These are phyloP conservation scores for Fistularia tabacaria DNA, from an alignment of 2,797 vertebrate species.

Conservation along the genomic window DNA sequence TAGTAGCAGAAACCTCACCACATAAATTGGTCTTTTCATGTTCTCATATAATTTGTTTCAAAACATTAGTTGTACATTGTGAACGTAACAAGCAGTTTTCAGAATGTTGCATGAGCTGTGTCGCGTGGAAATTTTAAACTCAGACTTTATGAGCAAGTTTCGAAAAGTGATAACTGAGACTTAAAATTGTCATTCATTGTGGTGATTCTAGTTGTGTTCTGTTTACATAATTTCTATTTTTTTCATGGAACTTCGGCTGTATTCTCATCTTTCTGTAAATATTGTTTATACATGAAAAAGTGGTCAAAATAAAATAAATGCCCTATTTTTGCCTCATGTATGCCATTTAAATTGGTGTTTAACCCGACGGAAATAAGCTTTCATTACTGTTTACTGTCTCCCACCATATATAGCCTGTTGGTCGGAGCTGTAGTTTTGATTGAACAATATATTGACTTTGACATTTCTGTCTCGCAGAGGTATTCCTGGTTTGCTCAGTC, in stretches of 20 bases:
- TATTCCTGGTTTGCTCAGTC: conserved; percentile 58
- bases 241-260: conserved; percentile 39
- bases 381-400: neutral
- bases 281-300: conserved; percentile 67
- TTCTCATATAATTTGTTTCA: conserved; percentile 25
- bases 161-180: conserved; percentile 5
- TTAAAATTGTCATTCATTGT: conserved; percentile 51
- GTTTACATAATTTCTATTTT: conserved; percentile 44
- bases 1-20: conserved; percentile 12
- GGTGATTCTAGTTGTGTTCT: conserved; percentile 42
- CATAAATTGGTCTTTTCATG: conserved; percentile 18
- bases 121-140: conserved; percentile 45
- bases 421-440: conserved; percentile 8
- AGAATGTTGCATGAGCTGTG: conserved; percentile 51
- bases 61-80: conserved; percentile 46
- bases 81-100: conserved; percentile 22
- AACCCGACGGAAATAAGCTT: neutral
- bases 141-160: conserved; percentile 7
- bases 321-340: conserved; percentile 37
- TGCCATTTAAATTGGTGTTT: conserved; percentile 9
- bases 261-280: conserved; percentile 63
- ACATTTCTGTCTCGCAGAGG: conserved; percentile 34
- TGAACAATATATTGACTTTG: conserved; percentile 19
- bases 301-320: conserved; percentile 62
- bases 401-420: neutral